phyloP scores from a whole-genome alignment of 2,113 vertebrate genomes.

The Charina bottae region DNA sequence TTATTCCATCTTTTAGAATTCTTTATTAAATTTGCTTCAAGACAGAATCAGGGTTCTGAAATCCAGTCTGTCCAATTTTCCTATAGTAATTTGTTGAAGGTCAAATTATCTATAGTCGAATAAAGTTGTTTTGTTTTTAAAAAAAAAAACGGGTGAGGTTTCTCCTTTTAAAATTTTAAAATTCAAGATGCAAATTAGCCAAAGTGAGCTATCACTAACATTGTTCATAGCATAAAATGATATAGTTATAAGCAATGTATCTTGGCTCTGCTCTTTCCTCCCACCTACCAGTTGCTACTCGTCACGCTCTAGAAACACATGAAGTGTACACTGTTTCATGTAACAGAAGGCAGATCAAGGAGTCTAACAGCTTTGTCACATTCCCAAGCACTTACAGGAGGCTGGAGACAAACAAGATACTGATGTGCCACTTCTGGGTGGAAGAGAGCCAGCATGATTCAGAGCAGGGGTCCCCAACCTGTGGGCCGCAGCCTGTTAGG shows the following conservation, averaged over 20 bases:
- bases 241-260: neutral
- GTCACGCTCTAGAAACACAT: neutral
- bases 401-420: neutral
- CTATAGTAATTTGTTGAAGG: too few species aligned
- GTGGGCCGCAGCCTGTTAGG: too few species aligned
- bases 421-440: neutral
- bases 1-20: neutral
- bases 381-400: neutral
- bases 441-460: neutral
- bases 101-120: neutral
- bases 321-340: neutral
- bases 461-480: too few species aligned
- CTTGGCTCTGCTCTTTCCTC: slow-evolving; percentile 23
- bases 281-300: slow-evolving; percentile 33
- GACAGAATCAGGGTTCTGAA: neutral
- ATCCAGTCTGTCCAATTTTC: neutral
- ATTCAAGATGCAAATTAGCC: neutral
- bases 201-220: neutral
- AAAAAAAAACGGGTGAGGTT: neutral
- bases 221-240: rapidly evolving
- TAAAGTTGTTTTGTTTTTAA: neutral
- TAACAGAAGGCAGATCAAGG: slow-evolving; percentile 16
- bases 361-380: neutral
- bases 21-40: neutral
- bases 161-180: neutral